Base-by-base conservation (phyloP, 2,888 invertebrate genomes). In the Acronicta leporina region DNA sequence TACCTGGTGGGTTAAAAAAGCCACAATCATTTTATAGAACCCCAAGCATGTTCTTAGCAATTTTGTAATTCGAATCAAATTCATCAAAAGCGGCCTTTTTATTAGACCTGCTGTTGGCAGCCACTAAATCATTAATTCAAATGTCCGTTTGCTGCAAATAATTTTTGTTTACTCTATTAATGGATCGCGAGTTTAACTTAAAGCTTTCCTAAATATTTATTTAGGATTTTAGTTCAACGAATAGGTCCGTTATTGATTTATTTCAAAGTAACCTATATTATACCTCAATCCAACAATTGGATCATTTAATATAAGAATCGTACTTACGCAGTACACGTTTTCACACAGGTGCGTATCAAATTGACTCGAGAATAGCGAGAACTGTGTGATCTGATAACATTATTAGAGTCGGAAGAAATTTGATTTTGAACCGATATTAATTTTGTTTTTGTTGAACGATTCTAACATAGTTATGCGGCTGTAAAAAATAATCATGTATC, bases 131-230 rank as follows among this genome's bases (percentile, higher is more conserved):
- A 48, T 52, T 45, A 44, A 20, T 2, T 35, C 15, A 44, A 43
- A 35, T 43, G 8, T 43, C 42, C 20, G 57, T 25, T 25, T 27
- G 20, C 45, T 44, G 11, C 40, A 46, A 45, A 63, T 30, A 25
- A 14, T 48, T 59, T 47, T 54, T 64, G 49, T 68, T 60, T 60
- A 49, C 49, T 60, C 46, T 46, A 43, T 56, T 53, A 68, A 68
- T 68, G 51, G 49, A 48, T 60, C 55, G 35, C 15, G 35, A 50
- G 40, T 65, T 64, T 55, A 52, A 38, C 55, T 54, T 54, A 44
- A 68, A 68, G 47, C 15, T 41, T 38, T 11, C 8, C 35, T 42
- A 53, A 60, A 68, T 38, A 65, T 68, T 68, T 53, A 68, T 42
- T 60, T 60, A 47, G 65, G 60, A 45, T 56, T 60, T 52, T 60